phyloP scores from a whole-genome alignment of 2,888 invertebrate genomes.

The Copidosoma aretas region DNA sequence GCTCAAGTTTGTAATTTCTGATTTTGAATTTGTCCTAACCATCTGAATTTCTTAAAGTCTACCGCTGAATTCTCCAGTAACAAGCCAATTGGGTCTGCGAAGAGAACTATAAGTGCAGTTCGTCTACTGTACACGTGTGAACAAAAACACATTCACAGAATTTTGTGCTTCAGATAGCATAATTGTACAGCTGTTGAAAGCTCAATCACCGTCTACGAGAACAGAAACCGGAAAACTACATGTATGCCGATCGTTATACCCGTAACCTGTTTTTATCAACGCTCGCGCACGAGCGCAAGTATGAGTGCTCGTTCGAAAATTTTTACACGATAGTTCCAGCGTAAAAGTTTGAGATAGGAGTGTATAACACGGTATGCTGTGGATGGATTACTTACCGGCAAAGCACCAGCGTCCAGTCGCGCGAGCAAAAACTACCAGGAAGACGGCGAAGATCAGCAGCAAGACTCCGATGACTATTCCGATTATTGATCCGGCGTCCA shows the following conservation, averaged over 20 bases:
- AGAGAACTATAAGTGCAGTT: too few species aligned
- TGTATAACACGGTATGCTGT: not conserved
- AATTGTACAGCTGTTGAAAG: too few species aligned
- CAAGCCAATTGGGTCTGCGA: too few species aligned
- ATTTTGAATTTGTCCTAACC: too few species aligned
- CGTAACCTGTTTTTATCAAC: slow-evolving; percentile 26
- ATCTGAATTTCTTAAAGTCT: too few species aligned
- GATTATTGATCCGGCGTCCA: slow-evolving; percentile 79
- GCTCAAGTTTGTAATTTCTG: too few species aligned
- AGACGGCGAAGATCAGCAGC: slow-evolving; percentile 70
- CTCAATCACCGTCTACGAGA: too few species aligned
- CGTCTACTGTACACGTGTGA: too few species aligned
- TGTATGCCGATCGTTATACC: slow-evolving; percentile 6
- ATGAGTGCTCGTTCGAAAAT: not conserved
- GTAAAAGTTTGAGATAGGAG: not conserved
- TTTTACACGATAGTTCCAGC: slow-evolving; percentile 6
- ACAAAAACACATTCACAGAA: too few species aligned
- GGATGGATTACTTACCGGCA: slow-evolving; percentile 72
- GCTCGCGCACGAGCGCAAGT: not conserved
- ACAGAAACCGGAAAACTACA: too few species aligned
- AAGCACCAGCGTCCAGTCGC: slow-evolving; percentile 87
- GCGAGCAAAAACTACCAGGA: slow-evolving; percentile 76
- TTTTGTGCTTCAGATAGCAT: too few species aligned
- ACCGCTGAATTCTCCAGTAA: too few species aligned
- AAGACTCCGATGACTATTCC: slow-evolving; percentile 78